phyloP scores from a whole-genome alignment of 1,140 invertebrate species.

The silkworm (Bombyx mori) region DNA sequence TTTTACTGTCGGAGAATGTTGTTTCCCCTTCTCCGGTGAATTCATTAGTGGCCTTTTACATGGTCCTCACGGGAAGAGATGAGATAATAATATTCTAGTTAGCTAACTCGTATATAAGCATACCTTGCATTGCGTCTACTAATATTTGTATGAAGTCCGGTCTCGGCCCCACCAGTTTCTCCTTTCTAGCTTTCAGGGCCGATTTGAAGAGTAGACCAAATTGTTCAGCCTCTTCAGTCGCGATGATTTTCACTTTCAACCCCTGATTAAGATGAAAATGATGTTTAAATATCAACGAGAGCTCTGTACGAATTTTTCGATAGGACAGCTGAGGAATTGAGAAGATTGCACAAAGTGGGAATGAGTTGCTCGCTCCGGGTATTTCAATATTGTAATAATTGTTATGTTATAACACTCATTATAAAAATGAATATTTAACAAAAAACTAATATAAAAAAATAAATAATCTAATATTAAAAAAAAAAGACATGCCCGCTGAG shows the following conservation, averaged over 20 bases:
- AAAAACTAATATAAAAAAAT: no score
- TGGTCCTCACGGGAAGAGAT: no score
- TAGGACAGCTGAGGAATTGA: neutral
- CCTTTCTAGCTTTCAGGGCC: slow-evolving; percentile 19
- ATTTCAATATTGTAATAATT: no score
- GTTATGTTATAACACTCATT: neutral
- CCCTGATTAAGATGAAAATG: slow-evolving; percentile 9
- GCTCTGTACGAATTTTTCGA: neutral
- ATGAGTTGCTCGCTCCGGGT: no score
- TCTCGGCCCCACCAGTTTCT: slow-evolving; percentile 16
- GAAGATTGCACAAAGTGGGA: no score
- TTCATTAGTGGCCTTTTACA: no score
- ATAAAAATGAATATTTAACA: no score
- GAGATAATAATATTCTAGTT: no score
- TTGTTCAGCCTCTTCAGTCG: slow-evolving; percentile 18
- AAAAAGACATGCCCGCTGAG: no score
- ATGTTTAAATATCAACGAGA: neutral
- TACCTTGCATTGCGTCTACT: slow-evolving; percentile 25
- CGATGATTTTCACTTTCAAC: slow-evolving; percentile 21
- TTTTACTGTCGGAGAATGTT: no score
- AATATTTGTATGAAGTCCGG: slow-evolving; percentile 30
- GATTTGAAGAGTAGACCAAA: slow-evolving; percentile 25
- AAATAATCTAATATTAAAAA: no score
- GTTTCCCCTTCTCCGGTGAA: no score
- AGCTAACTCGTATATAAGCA: neutral